Evolutionary conservation across 2,113 vertebrate genomes (phyloP).

Genomic region (Oncorhynchus tshawytscha): DNA sequence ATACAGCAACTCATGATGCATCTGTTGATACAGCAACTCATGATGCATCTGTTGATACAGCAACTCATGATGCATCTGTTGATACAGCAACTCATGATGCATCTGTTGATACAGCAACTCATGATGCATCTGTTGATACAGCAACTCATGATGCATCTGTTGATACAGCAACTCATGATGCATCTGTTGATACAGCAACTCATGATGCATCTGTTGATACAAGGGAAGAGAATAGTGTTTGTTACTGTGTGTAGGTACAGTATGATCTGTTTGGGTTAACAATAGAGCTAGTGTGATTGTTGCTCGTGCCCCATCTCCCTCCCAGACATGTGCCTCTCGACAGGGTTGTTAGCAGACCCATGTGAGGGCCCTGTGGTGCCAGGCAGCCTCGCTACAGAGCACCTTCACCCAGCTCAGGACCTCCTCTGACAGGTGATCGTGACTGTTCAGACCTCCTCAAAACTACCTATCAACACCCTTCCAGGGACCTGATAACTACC

Average conservation of each 20-base stretch:
- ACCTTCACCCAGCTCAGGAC: conserved; percentile 69
- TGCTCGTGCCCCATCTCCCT: conserved; percentile 4
- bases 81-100: too few relatives aligned
- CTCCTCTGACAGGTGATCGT: conserved; percentile 67
- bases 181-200: conserved; percentile 8
- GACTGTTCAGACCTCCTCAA: not conserved
- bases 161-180: not conserved
- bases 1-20: too few relatives aligned
- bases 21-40: conserved; percentile 14
- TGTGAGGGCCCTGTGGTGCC: conserved; percentile 73
- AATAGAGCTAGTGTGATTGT: too few relatives aligned
- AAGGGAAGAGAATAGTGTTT: too few relatives aligned
- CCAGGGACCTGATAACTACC: too few relatives aligned
- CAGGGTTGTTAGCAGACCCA: conserved; percentile 50
- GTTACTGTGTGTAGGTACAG: too few relatives aligned
- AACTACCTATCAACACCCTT: too few relatives aligned
- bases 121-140: conserved; percentile 45
- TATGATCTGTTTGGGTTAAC: too few relatives aligned
- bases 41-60: conserved; percentile 45
- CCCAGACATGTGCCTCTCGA: conserved; percentile 52
- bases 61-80: too few relatives aligned
- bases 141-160: conserved; percentile 51
- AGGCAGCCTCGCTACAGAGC: conserved; percentile 72
- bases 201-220: conserved; percentile 45
- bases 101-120: conserved; percentile 12